These are phyloP conservation scores for Oscheius sp. DNA, from an alignment of 2,888 invertebrate genomes.

Conservation along the genomic window DNA sequence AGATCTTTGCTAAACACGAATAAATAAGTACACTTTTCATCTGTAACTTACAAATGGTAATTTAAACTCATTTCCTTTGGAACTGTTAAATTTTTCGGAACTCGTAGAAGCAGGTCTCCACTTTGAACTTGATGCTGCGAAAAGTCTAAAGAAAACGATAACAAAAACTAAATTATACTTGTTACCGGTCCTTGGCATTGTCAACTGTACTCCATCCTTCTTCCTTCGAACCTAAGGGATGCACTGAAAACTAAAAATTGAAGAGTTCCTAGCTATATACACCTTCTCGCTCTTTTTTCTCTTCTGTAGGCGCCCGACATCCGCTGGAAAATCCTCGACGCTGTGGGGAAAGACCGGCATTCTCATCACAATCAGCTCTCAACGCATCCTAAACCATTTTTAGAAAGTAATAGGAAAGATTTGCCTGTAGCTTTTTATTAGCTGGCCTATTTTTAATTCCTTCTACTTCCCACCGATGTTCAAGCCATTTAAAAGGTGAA, in stretches of 20 bases:
- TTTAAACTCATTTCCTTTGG: slow-evolving; percentile 58
- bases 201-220: slow-evolving; percentile 40
- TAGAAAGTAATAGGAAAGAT: neutral
- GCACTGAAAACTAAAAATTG: neutral
- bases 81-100: slow-evolving; percentile 45
- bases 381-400: slow-evolving; percentile 39
- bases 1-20: slow-evolving; percentile 53
- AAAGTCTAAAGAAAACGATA: neutral
- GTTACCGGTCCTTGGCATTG: slow-evolving; percentile 2
- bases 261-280: neutral
- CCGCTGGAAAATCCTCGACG: slow-evolving; percentile 67
- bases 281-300: slow-evolving; percentile 52
- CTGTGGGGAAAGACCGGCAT: slow-evolving; percentile 67
- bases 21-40: slow-evolving; percentile 1
- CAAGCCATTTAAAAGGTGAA: slow-evolving; percentile 68
- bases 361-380: slow-evolving; percentile 53
- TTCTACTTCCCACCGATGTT: slow-evolving; percentile 65
- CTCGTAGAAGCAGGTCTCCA: slow-evolving; percentile 51
- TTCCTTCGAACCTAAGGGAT: slow-evolving; percentile 15
- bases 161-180: neutral
- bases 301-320: slow-evolving; percentile 62
- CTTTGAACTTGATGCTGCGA: slow-evolving; percentile 39
- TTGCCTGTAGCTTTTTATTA: slow-evolving; percentile 44
- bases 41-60: slow-evolving; percentile 56
- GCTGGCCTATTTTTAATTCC: slow-evolving; percentile 63